Base-by-base conservation (phyloP, 2,888 invertebrate genomes). In the Phortica okadai region DNA sequence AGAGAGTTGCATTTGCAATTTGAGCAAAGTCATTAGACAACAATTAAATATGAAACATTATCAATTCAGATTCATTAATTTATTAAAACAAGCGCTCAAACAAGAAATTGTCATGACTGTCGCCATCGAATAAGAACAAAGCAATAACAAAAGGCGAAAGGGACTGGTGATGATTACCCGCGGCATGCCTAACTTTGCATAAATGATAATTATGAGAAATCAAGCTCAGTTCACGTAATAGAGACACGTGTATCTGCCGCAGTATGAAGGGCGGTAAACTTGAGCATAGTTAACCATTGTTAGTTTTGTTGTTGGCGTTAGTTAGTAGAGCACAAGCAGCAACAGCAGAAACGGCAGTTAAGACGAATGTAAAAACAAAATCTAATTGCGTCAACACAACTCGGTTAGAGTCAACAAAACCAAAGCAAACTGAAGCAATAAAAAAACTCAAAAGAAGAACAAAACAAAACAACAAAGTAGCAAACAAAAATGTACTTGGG, bases 141-240 rank as follows among this genome's bases (percentile, higher is more conserved):
- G 10, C 8, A 14, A 11, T 6, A 5, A 6, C 10, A 54, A 3
- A 33, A 33, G 33, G 33, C 33, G 4, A 33, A 33, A 33, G n/a
- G 56, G 56, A 7, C 33, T 41, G 11, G 4, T 33, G 25, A 10
- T 33, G 10, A 25, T 10, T 33, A 64, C 33, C 41, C n/a, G 41
- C 66, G 66, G 42, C 16, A n/a, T 74, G 79, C 76, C 77, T 77
- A 78, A 81, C 79, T 86, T 84, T 84, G 86, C 85, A 84, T 82
- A 83, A 83, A 84, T 80, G 79, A 78, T 84, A 83, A 84, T 84
- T 84, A 81, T 78, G 78, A 64, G 77, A 66, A 66, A 66, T 66
- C 44, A 42, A 66, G 66, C 42, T 66, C n/a, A 33, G 44, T 66
- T 56, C 56, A 16, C 7, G n/a, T 56, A 16, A 5, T 8, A n/a